A percentile compares a stretch with the other conserved stretches of the same genome.
phyloP scores from a whole-genome alignment of 2,888 invertebrate genomes.

The Dryobotodes eremita region DNA sequence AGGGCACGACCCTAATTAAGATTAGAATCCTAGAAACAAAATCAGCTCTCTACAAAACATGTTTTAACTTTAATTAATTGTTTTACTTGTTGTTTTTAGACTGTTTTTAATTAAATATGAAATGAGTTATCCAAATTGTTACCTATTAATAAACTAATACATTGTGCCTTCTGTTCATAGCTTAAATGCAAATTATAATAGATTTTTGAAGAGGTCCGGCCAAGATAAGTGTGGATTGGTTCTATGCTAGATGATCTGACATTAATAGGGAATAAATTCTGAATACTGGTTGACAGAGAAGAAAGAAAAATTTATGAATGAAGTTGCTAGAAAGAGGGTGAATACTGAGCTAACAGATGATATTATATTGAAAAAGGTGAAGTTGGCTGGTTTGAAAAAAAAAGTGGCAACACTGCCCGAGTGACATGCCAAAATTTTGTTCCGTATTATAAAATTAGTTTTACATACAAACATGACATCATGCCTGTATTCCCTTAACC shows the following conservation, averaged over 20 bases:
- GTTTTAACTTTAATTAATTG: background rate
- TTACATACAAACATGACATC: too few species aligned
- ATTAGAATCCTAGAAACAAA: constrained; percentile 29
- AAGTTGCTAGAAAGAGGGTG: background rate
- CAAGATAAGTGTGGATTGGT: background rate
- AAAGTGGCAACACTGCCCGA: too few species aligned
- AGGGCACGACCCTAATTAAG: constrained; percentile 28
- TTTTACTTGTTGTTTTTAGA: background rate
- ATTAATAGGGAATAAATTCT: background rate
- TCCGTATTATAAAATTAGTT: too few species aligned
- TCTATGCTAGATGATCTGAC: background rate
- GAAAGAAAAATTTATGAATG: background rate
- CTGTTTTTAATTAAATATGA: background rate
- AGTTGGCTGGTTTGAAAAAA: background rate
- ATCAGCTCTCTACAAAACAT: constrained; percentile 14
- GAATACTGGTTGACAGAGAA: background rate
- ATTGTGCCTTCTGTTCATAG: background rate
- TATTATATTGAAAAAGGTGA: background rate
- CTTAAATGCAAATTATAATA: background rate
- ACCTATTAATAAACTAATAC: too few species aligned
- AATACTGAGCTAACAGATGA: background rate
- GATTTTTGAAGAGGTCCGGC: background rate
- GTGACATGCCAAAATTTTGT: too few species aligned
- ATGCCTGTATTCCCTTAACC: too few species aligned
- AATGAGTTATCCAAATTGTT: background rate